These are phyloP conservation scores for Aplocera efformata DNA, from an alignment of 2,888 invertebrate species.

Conservation along the genomic window DNA sequence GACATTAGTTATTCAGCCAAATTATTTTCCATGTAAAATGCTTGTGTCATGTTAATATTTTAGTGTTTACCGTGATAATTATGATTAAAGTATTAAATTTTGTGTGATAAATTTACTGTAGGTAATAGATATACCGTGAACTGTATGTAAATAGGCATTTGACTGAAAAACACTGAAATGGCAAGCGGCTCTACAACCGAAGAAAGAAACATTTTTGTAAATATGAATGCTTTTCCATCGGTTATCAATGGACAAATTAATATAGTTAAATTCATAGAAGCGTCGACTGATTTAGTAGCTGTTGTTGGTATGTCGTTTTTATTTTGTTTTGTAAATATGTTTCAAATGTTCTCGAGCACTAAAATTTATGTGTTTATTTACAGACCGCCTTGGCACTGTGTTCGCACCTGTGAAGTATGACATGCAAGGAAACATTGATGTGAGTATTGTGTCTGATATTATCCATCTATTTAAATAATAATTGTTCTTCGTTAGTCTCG, in stretches of 20 bases:
- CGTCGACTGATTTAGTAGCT: slow-evolving; percentile 81
- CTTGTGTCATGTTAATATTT: slow-evolving; percentile 24
- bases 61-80: slow-evolving; percentile 26
- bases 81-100: slow-evolving; percentile 24
- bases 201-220: slow-evolving; percentile 35
- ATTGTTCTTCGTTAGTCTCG: no score
- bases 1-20: slow-evolving; percentile 31
- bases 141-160: slow-evolving; percentile 16
- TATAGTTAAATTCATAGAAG: slow-evolving; percentile 81
- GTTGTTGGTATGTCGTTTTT: slow-evolving; percentile 80
- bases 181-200: slow-evolving; percentile 39
- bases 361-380: slow-evolving; percentile 38
- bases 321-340: background rate
- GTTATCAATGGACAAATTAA: slow-evolving; percentile 79
- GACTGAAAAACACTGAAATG: slow-evolving; percentile 40
- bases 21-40: slow-evolving; percentile 20
- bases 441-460: slow-evolving; percentile 51
- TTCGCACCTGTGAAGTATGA: slow-evolving; percentile 88
- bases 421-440: slow-evolving; percentile 88
- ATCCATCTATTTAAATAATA: no score
- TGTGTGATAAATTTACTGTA: slow-evolving; percentile 31
- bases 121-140: slow-evolving; percentile 18
- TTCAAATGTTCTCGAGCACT: slow-evolving; percentile 5
- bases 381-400: slow-evolving; percentile 87
- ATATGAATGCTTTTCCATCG: slow-evolving; percentile 73